Percentiles rank a stretch among this genome's conserved stretches.
phyloP scores from a whole-genome alignment of 2,797 vertebrate genomes.

The Clamator glandarius region DNA sequence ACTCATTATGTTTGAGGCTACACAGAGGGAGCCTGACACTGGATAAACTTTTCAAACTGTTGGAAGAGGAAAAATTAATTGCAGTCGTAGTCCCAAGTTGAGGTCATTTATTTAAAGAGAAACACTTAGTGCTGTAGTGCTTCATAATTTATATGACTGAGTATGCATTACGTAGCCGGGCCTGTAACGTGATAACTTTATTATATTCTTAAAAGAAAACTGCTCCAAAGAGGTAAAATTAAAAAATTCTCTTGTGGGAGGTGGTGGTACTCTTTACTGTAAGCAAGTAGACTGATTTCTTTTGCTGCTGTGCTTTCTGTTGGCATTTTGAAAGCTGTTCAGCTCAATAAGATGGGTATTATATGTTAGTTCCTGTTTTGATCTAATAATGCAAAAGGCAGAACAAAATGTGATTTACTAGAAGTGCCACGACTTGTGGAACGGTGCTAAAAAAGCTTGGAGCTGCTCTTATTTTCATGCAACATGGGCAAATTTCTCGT shows the following conservation, averaged over 20 bases:
- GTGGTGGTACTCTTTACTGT: neutral
- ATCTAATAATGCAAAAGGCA: neutral
- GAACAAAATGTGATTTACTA: neutral
- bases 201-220: neutral
- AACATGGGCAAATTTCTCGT: neutral
- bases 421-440: neutral
- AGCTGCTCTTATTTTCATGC: neutral
- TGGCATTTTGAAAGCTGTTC: constrained; percentile 9
- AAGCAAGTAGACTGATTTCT: neutral
- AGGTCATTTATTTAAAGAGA: constrained; percentile 61
- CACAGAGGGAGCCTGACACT: neutral
- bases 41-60: neutral
- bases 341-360: neutral
- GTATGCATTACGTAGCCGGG: constrained; percentile 34
- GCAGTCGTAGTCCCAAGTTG: constrained; percentile 11
- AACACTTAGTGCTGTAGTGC: neutral
- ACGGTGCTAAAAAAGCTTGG: neutral
- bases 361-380: neutral
- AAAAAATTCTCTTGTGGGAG: neutral
- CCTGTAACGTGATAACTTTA: neutral
- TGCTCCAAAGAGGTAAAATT: neutral
- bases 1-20: neutral
- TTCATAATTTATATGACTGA: constrained; percentile 19
- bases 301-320: neutral
- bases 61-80: constrained; percentile 47